Evolutionary conservation across 2,113 vertebrate species (phyloP).

Genomic region (Ctenomys sociabilis): DNA sequence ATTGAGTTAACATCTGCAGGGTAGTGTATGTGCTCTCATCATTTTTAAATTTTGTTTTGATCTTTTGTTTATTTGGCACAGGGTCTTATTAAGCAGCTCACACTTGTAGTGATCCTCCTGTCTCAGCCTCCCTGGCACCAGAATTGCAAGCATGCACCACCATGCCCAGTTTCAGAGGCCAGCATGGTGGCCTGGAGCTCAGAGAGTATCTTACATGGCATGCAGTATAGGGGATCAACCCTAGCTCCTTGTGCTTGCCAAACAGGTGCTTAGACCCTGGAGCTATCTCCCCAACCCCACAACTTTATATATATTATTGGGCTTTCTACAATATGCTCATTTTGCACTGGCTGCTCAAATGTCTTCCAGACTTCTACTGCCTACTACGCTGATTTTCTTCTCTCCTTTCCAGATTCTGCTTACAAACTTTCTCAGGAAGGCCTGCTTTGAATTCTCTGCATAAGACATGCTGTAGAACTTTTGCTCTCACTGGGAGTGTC

Average conservation of each 20-base stretch:
- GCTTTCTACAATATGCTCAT: conserved; percentile 35
- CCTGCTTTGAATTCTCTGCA: not conserved
- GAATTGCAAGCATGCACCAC: no score
- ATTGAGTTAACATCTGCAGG: not conserved
- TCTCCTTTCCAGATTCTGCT: conserved; percentile 1
- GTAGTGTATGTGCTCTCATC: not conserved
- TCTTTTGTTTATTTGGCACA: no score
- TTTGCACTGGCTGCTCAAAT: not conserved
- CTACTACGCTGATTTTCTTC: not conserved
- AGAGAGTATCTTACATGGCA: no score
- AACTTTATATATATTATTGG: not conserved
- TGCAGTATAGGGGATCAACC: no score
- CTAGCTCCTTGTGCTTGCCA: no score
- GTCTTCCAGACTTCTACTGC: not conserved
- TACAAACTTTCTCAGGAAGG: conserved; percentile 7
- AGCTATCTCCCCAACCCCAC: not conserved
- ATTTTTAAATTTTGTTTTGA: not conserved
- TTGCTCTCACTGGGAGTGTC: not conserved
- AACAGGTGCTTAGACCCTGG: no score
- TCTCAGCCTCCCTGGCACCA: no score
- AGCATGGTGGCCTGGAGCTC: no score
- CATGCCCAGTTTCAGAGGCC: no score
- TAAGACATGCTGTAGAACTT: conserved; percentile 16
- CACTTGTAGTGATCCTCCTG: no score
- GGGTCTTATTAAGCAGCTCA: no score